These are phyloP conservation scores for Pilophorus perplexus DNA, from an alignment of 2,888 invertebrate species.

Conservation along the genomic window DNA sequence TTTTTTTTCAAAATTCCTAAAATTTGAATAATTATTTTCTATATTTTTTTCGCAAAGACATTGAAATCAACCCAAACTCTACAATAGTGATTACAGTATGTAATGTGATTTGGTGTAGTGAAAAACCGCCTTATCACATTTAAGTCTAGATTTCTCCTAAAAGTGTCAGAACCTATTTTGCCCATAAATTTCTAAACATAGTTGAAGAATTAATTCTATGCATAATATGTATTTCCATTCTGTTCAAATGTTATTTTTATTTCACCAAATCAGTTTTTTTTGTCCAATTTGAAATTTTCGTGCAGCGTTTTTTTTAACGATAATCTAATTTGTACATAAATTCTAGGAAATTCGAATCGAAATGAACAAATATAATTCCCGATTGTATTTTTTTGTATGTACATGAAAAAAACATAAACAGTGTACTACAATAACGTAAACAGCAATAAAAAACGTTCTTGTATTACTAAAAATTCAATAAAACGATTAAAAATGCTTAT, in stretches of 20 bases:
- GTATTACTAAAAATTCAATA: conserved; percentile 25
- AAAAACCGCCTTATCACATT: conserved; percentile 40
- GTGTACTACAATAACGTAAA: conserved; percentile 33
- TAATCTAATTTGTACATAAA: conserved; percentile 41
- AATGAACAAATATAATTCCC: conserved; percentile 37
- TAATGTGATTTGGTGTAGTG: conserved; percentile 30
- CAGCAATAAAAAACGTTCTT: conserved; percentile 32
- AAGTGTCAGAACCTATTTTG: conserved; percentile 41
- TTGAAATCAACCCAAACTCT: no score
- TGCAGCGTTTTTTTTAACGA: conserved; percentile 24
- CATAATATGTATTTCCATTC: conserved; percentile 2
- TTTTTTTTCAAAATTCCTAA: no score
- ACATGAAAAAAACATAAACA: conserved; percentile 36
- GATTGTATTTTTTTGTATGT: conserved; percentile 20
- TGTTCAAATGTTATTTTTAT: conserved; percentile 10
- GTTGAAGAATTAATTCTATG: conserved; percentile 31
- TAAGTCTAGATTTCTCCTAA: conserved; percentile 45
- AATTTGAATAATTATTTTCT: no score
- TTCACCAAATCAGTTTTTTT: not conserved
- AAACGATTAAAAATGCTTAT: conserved; percentile 32
- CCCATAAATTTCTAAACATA: conserved; percentile 17
- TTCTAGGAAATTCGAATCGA: conserved; percentile 36
- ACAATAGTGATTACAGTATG: no score
- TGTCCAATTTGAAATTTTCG: no score
- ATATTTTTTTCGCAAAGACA: no score